A percentile compares a stretch with the other conserved stretches of the same genome.
Conservation (phyloP, 2,888 invertebrate species). For the Dryococelus australis region DNA sequence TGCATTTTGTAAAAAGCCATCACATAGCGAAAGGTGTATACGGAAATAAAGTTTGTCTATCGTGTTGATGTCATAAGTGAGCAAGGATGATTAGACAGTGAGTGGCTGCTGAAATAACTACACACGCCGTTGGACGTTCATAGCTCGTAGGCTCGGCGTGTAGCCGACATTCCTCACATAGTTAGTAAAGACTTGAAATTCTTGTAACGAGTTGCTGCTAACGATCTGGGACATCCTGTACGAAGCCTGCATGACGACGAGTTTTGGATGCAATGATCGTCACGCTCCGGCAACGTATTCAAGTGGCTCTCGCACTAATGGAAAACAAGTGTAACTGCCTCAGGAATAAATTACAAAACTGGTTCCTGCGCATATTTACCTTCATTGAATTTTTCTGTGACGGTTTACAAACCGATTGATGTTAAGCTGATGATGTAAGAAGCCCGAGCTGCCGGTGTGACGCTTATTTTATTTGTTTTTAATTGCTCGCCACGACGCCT, state of each 20-base stretch:
- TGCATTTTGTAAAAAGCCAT: no score
- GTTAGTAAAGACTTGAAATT: background rate
- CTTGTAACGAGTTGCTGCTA: background rate
- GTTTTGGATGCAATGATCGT: no score
- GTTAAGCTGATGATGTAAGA: background rate
- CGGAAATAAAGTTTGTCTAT: no score
- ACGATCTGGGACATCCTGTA: background rate
- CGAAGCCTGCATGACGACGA: background rate
- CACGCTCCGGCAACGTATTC: background rate
- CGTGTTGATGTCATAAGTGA: no score
- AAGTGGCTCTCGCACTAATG: background rate
- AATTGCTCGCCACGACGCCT: no score
- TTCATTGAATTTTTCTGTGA: background rate
- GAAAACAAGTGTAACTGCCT: background rate
- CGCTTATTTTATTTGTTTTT: no score
- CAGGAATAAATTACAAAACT: background rate
- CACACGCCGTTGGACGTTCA: no score
- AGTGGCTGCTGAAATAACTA: no score
- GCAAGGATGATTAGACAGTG: no score
- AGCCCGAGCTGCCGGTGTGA: background rate
- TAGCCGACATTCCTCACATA: background rate
- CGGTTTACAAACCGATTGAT: background rate
- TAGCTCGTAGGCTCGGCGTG: background rate
- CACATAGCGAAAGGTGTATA: no score
- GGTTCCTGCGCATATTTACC: background rate